Base-by-base conservation (phyloP, 2,888 invertebrate species). In the Troilus luridus region DNA sequence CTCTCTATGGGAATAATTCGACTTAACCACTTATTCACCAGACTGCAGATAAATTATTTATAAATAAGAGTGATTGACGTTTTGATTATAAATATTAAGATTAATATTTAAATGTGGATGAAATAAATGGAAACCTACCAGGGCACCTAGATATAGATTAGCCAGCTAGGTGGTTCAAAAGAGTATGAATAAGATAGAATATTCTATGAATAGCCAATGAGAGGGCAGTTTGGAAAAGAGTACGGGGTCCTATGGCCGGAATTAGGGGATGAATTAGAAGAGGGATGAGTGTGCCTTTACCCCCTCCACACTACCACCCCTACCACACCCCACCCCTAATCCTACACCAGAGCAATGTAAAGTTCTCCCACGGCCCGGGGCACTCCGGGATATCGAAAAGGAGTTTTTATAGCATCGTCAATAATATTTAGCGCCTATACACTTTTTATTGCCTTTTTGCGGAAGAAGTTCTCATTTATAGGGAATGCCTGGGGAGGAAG, bases 181-280 rank as follows among this genome's bases (percentile, higher is more conserved):
- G 56, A 85, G 85, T 56, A 5, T 56, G 85, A 56, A 58, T 56
- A 21, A 58, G 85, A 85, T 85, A 41, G 56, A 85, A 85, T 85
- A 85, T 85, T 85, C 85, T 85, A 85, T 85, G 85, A 85, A 85
- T 85, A 58, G 19, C 56, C 85, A 85, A 85, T 85, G 85, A 85
- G 85, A 85, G 85, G 56, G 56, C 81, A 56, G 56, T n/a, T 85
- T 85, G 56, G n/a, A 56, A 77, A 77, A 77, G 85, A 54, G 85
- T 85, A n/a, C 12, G 27, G 56, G 85, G n/a, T 12, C 56, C 56
- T 3, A 54, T 56, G 12, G 24, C 56, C 56, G 5, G 56, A 85
- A 85, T 85, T 85, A 85, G n/a, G n/a, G 56, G 56, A 58, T 85
- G 85, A 58, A 85, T 85, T 85, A 58, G 85, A 10, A 56, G 85